Conservation (phyloP, 2,113 vertebrate species). For the Rana temporaria region DNA sequence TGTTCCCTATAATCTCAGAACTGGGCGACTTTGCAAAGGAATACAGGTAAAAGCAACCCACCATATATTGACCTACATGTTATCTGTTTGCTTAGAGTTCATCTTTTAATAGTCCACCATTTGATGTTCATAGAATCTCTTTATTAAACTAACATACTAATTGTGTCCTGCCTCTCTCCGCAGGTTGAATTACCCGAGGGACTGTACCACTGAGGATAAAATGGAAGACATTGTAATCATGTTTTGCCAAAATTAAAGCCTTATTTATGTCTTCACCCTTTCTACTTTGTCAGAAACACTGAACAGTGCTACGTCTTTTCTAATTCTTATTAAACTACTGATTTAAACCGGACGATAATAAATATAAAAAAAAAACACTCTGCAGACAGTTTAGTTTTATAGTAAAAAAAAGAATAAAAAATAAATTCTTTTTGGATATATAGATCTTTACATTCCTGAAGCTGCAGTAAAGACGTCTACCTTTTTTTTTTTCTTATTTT, state of each 20-base stretch:
- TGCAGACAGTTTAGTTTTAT: conserved; percentile 64
- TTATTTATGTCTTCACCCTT: conserved; percentile 89
- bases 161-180: conserved; percentile 62
- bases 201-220: conserved; percentile 67
- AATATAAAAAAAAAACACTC: conserved; percentile 4
- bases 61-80: too few species aligned
- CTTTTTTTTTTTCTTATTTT: conserved; percentile 68
- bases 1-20: too few species aligned
- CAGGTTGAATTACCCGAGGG: conserved; percentile 76
- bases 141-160: too few species aligned
- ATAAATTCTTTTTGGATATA: conserved; percentile 78
- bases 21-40: too few species aligned
- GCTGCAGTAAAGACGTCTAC: conserved; percentile 72
- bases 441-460: conserved; percentile 82
- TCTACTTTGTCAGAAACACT: conserved; percentile 85
- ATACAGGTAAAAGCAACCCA: too few species aligned
- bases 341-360: conserved; percentile 61
- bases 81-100: too few species aligned
- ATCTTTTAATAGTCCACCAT: too few species aligned
- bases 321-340: conserved; percentile 87
- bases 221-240: conserved; percentile 82
- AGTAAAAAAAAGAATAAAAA: conserved; percentile 65
- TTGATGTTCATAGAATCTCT: too few species aligned
- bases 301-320: conserved; percentile 86
- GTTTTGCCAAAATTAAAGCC: conserved; percentile 88